These are phyloP conservation scores for Drosophila serrata DNA, from an alignment of 1,140 invertebrate genomes.

Conservation along the genomic window DNA sequence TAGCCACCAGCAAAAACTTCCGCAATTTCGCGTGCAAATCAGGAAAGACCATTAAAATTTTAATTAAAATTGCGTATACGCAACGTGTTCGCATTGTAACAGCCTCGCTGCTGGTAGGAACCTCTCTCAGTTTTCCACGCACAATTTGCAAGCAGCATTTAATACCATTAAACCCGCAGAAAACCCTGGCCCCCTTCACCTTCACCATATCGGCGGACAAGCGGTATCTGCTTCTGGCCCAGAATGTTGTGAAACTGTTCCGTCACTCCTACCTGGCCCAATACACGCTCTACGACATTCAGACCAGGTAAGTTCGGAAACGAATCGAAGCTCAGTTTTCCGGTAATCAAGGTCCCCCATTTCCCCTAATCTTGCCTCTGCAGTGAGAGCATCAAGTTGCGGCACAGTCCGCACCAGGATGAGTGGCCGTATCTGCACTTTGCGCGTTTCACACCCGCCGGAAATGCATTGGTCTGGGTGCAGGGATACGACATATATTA, in stretches of 20 bases:
- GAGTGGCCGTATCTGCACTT: constrained; percentile 90
- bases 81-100: constrained; percentile 44
- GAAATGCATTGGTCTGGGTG: constrained; percentile 93
- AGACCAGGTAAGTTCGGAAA: constrained; percentile 89
- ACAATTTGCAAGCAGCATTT: constrained; percentile 42
- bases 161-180: constrained; percentile 86
- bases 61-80: constrained; percentile 75
- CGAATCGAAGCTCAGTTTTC: background rate
- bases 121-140: constrained; percentile 24
- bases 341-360: background rate
- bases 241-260: constrained; percentile 93
- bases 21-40: constrained; percentile 45
- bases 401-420: constrained; percentile 89
- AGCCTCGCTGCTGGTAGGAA: constrained; percentile 15
- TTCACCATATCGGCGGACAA: constrained; percentile 94
- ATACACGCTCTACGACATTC: constrained; percentile 93
- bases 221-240: constrained; percentile 93
- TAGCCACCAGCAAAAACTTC: constrained; percentile 38
- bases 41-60: constrained; percentile 66
- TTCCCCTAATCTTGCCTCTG: constrained; percentile 12
- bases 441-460: constrained; percentile 91
- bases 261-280: constrained; percentile 93
- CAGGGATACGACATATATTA: constrained; percentile 97
- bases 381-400: constrained; percentile 91
- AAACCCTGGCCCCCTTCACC: constrained; percentile 89